phyloP scores from a whole-genome alignment of 2,888 invertebrate species.

The Zygothrica quintamaculata region DNA sequence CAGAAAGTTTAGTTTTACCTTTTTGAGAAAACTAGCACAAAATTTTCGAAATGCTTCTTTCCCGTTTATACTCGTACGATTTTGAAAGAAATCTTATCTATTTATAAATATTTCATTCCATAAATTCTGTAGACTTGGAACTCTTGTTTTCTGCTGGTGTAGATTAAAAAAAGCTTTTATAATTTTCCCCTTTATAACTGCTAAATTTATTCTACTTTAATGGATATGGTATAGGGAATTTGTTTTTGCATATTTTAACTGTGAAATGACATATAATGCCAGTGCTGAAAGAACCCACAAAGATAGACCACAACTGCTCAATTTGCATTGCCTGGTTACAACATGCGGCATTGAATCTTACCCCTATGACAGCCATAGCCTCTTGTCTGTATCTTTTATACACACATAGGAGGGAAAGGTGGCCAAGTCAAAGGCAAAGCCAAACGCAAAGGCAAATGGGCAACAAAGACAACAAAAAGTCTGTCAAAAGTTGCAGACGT shows the following conservation, averaged over 20 bases:
- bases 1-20: no score
- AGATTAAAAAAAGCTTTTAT: no score
- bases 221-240: background rate
- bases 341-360: slow-evolving; percentile 15
- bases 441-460: slow-evolving; percentile 29
- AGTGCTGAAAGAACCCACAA: slow-evolving; percentile 17
- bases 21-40: no score
- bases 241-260: background rate
- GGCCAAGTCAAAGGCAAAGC: no score
- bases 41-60: no score
- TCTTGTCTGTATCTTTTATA: background rate
- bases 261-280: slow-evolving; percentile 1
- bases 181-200: no score
- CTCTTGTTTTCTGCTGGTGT: no score
- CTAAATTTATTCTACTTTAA: background rate
- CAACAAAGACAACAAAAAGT: slow-evolving; percentile 52
- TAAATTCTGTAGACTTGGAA: no score
- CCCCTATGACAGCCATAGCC: background rate
- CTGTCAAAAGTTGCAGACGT: slow-evolving; percentile 66
- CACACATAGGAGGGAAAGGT: no score
- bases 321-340: slow-evolving; percentile 55
- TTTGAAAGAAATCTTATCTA: no score
- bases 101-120: no score
- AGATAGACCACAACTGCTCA: slow-evolving; percentile 40
- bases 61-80: no score